Evolutionary conservation across 2,113 vertebrate species (phyloP).

Genomic region (Corythoichthys intestinalis): DNA sequence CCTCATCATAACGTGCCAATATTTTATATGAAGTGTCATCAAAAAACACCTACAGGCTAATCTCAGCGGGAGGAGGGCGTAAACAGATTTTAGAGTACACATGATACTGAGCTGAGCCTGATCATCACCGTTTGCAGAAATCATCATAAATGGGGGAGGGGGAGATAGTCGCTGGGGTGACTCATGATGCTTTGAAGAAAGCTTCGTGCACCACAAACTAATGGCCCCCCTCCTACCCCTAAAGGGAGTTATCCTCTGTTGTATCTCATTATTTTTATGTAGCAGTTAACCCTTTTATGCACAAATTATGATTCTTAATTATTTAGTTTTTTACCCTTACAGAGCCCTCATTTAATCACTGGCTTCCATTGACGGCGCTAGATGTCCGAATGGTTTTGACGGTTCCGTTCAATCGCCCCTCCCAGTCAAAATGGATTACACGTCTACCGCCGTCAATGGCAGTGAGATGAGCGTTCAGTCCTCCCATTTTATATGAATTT

Average conservation of each 20-base stretch:
- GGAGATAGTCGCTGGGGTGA: slow-evolving; percentile 44
- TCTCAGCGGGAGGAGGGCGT: slow-evolving; percentile 49
- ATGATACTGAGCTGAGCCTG: slow-evolving; percentile 57
- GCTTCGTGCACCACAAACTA: slow-evolving; percentile 36
- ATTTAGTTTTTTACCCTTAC: no score
- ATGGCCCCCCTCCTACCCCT: slow-evolving; percentile 7
- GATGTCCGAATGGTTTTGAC: no score
- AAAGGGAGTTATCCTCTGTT: slow-evolving; percentile 26
- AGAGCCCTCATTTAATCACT: no score
- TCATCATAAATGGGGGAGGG: slow-evolving; percentile 52
- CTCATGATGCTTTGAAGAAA: slow-evolving; percentile 54
- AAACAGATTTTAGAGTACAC: slow-evolving; percentile 59
- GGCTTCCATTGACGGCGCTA: no score
- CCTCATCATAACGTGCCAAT: slow-evolving; percentile 29
- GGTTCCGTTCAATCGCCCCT: no score
- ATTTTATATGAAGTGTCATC: slow-evolving; percentile 37
- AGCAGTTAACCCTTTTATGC: no score
- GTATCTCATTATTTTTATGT: background rate
- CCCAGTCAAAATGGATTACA: no score
- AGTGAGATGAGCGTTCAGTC: no score
- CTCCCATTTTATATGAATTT: no score
- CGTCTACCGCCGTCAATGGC: no score
- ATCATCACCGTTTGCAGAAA: slow-evolving; percentile 66
- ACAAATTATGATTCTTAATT: no score
- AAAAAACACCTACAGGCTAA: slow-evolving; percentile 55